Evolutionary conservation across 2,888 invertebrate genomes (phyloP).

Genomic region (Eupithecia insigniata): DNA sequence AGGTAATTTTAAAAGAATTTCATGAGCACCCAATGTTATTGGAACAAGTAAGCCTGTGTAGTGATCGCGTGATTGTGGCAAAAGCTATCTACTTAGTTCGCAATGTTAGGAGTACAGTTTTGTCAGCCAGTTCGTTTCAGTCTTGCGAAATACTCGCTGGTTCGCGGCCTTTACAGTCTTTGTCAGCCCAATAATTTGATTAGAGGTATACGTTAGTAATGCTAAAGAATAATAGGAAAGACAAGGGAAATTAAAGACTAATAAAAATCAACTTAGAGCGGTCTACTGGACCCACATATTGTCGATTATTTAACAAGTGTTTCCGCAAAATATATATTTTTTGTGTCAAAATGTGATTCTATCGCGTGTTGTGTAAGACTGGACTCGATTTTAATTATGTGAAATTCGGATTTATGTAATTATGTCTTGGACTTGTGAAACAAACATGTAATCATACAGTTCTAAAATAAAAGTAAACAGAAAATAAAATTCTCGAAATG

Average conservation of each 20-base stretch:
- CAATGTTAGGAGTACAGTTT: constrained; percentile 68
- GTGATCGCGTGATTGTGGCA: constrained; percentile 76
- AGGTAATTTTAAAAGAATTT: constrained; percentile 44
- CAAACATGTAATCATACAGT: constrained; percentile 25
- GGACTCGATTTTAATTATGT: constrained; percentile 34
- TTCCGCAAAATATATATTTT: constrained; percentile 21
- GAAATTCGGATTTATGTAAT: constrained; percentile 35
- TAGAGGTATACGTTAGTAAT: constrained; percentile 32
- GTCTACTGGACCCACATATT: background rate
- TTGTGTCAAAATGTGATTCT: constrained; percentile 24
- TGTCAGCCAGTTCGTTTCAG: constrained; percentile 72
- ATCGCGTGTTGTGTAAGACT: constrained; percentile 28
- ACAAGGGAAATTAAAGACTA: constrained; percentile 26
- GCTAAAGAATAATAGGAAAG: constrained; percentile 39
- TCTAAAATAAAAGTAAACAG: constrained; percentile 16
- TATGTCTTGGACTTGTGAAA: constrained; percentile 27
- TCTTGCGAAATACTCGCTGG: constrained; percentile 72
- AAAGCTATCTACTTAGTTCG: constrained; percentile 77
- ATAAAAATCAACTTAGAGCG: constrained; percentile 13
- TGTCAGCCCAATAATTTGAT: constrained; percentile 40
- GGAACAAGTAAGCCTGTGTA: constrained; percentile 57
- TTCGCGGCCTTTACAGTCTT: constrained; percentile 52
- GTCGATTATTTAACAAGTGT: constrained; percentile 5
- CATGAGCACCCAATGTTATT: constrained; percentile 62
- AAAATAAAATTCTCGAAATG: constrained; percentile 47